These are phyloP conservation scores for Clepsis dumicolana DNA, from an alignment of 2,888 invertebrate species.

Conservation along the genomic window DNA sequence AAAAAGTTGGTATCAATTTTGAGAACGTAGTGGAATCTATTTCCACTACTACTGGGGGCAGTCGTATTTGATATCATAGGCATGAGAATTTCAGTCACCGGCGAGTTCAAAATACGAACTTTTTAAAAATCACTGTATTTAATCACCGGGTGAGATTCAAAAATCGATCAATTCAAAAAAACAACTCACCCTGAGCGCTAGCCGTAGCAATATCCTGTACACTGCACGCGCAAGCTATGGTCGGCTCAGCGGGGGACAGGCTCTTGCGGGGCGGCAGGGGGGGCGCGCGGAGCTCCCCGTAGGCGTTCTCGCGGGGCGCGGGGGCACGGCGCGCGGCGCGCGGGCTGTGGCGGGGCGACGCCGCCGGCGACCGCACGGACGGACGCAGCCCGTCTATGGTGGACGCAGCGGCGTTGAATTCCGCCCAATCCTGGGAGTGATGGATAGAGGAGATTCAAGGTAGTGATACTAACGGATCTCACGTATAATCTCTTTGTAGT, in stretches of 20 bases:
- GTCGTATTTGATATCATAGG: too few relatives aligned
- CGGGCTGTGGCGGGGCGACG: slow-evolving; percentile 84
- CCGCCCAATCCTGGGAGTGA: slow-evolving; percentile 84
- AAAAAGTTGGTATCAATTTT: too few relatives aligned
- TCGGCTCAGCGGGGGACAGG: slow-evolving; percentile 75
- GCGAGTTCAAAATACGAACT: too few relatives aligned
- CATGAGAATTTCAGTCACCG: too few relatives aligned
- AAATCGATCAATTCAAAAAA: too few relatives aligned
- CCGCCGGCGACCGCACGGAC: slow-evolving; percentile 82
- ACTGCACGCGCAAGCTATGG: slow-evolving; percentile 70
- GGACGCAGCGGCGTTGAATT: slow-evolving; percentile 88
- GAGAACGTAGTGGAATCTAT: too few relatives aligned
- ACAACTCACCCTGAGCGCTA: slow-evolving; percentile 58
- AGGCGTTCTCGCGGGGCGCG: slow-evolving; percentile 71
- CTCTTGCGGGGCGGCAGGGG: slow-evolving; percentile 87
- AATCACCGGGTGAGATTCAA: too few relatives aligned
- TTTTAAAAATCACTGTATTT: too few relatives aligned
- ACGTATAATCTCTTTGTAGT: too few relatives aligned
- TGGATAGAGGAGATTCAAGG: too few relatives aligned
- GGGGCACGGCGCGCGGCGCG: slow-evolving; percentile 64
- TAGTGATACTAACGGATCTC: too few relatives aligned
- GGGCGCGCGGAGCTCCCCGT: slow-evolving; percentile 76
- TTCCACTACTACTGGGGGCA: too few relatives aligned
- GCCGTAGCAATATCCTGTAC: slow-evolving; percentile 77
- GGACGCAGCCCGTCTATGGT: slow-evolving; percentile 85